Evolutionary conservation across 2,888 invertebrate genomes (phyloP).

Genomic region (Sycophila texana): DNA sequence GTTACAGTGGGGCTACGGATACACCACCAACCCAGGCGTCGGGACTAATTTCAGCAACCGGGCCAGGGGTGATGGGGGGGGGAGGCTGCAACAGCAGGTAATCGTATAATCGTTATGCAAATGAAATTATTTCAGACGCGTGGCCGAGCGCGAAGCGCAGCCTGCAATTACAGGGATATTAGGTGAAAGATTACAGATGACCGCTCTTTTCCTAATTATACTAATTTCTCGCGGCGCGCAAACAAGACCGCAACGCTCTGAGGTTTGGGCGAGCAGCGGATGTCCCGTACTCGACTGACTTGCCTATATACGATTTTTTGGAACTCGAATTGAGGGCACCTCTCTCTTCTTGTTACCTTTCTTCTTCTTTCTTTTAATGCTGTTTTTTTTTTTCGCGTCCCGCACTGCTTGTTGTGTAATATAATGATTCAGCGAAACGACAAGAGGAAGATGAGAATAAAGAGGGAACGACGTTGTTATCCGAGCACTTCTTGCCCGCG

Average conservation of each 20-base stretch:
- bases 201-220: conserved; percentile 54
- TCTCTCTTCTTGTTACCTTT: neutral
- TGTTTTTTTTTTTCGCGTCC: neutral
- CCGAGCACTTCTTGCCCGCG: conserved; percentile 15
- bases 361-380: neutral
- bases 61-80: neutral
- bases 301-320: neutral
- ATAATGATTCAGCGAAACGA: conserved; percentile 35
- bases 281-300: neutral
- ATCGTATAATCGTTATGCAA: conserved; percentile 56
- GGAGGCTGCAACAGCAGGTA: conserved; percentile 28
- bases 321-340: no score
- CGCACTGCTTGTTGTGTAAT: conserved; percentile 6
- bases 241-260: conserved; percentile 20
- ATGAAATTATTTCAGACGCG: conserved; percentile 51
- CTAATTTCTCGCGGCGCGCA: conserved; percentile 40
- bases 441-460: neutral
- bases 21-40: neutral
- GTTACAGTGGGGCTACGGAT: conserved; percentile 2
- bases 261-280: neutral
- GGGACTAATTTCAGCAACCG: neutral
- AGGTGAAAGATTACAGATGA: conserved; percentile 56
- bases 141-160: neutral
- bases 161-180: conserved; percentile 53
- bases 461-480: conserved; percentile 20